Base-by-base conservation (phyloP, 2,888 invertebrate genomes). In the Antheraea yamamai region DNA sequence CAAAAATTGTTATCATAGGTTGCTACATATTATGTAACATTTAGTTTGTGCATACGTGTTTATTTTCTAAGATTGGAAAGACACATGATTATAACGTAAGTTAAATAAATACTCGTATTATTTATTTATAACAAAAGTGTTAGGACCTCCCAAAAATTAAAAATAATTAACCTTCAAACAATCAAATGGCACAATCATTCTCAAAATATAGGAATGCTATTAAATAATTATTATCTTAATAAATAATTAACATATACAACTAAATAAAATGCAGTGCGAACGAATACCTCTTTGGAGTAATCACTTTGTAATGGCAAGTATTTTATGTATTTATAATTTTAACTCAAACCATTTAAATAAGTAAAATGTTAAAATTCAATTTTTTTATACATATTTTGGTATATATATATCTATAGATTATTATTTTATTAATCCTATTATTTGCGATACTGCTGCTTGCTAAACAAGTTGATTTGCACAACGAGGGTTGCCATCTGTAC, bases 271-370 rank as follows among this genome's bases (percentile, higher is more conserved):
- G 85, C 85, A 88, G 81, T 83, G 84, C 78, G 79, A 85, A 77
- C 76, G 79, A 83, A 81, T 83, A 84, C 81, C 86, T 88, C 93
- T 92, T 92, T 92, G 92, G 92, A 85, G 83, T 86, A 84, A 91
- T 91, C 89, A 91, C 91, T 88, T 85, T 88, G 80, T 78, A 88
- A 91, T 91, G 92, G 92, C 92, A 92, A 92, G 92, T 87, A 73
- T 39, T n/a, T n/a, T 39, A 39, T 39, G 4, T 76, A 61, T 58
- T 58, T 61, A 52, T 47, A 8, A 74, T 52, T 58, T 23, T 16
- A 71, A 23, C 26, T 18, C 8, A 26, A 66, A 66, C 16, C 12
- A 66, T 30, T 30, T 26, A 66, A 66, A 61, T 23, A 61, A 61
- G 55, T 61, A 61, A 20, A 61, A 61, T 23, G 23, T 55, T 55